These are phyloP conservation scores for Aleiodes sp. DNA, from an alignment of 1,140 invertebrate genomes.

Conservation along the genomic window DNA sequence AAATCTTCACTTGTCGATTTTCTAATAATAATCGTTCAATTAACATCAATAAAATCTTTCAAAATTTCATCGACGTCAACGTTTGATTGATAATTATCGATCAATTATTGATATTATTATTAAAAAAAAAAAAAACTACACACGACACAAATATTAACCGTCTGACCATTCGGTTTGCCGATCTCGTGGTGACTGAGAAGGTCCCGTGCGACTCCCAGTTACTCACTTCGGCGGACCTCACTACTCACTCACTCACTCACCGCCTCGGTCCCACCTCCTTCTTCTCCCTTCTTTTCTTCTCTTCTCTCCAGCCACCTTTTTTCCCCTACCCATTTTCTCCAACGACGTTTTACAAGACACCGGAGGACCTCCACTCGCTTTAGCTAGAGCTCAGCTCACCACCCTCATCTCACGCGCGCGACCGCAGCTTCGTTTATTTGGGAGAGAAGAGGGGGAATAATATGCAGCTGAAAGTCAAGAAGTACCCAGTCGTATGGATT, in stretches of 20 bases:
- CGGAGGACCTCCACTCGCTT: slow-evolving; percentile 42
- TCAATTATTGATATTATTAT: background rate
- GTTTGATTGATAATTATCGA: too few species aligned
- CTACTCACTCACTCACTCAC: slow-evolving; percentile 53
- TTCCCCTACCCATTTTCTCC: slow-evolving; percentile 23
- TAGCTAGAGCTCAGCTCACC: slow-evolving; percentile 44
- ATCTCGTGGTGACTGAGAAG: slow-evolving; percentile 65
- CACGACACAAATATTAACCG: slow-evolving; percentile 42
- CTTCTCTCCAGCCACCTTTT: slow-evolving; percentile 34
- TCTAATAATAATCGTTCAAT: background rate
- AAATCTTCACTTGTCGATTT: background rate
- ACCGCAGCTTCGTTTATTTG: slow-evolving; percentile 44
- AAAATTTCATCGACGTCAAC: background rate
- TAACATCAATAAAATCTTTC: too few species aligned
- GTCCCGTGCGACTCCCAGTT: slow-evolving; percentile 57
- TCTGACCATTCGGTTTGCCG: slow-evolving; percentile 65
- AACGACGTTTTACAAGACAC: background rate
- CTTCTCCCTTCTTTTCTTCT: slow-evolving; percentile 36
- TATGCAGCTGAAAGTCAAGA: slow-evolving; percentile 10
- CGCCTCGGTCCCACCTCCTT: slow-evolving; percentile 55
- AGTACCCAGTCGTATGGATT: background rate
- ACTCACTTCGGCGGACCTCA: slow-evolving; percentile 58
- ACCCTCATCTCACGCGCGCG: slow-evolving; percentile 55
- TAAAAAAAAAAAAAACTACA: background rate
- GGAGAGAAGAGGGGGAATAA: too few species aligned